Evolutionary conservation across 2,113 vertebrate genomes (phyloP), one percentile per base, ranked within the genome.

Genomic region (Girardinichthys multiradiatus): DNA sequence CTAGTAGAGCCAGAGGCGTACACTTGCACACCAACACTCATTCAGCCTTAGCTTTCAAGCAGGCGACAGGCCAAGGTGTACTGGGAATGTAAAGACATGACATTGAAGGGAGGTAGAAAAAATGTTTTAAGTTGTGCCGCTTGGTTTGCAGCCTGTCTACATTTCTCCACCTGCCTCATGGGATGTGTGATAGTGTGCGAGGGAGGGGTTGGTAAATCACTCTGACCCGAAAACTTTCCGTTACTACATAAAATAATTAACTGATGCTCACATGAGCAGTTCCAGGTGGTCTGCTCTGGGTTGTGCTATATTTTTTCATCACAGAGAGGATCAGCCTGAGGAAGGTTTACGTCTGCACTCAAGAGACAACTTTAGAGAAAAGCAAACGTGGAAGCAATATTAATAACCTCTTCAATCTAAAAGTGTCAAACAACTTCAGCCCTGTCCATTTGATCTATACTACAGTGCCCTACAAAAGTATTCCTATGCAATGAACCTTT

Each of bases 61-160:
- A 78, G 79, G 82, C 80, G 81, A 90, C 88, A 87, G 78, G 83
- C 77, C 74, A 67, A 80, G 81, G 81, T 81, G 87, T 70, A 79
- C 73, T 15, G 81, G 78, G 78, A 85, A 83, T 82, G 85, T 83
- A 80, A 74, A 86, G 88, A 92, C 87, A 90, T 79, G 87, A 90
- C 89, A 85, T 75, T 81, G 87, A 83, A 12, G 79, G 62, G 57
- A 75, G 35, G 33, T 31, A 66, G 81, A 27, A 57, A 35, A 75
- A 35, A 33, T 82, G 80, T 21, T 6, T 19, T 21, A 54, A 54
- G 54, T 71, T 64, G 39, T 64, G 77, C 26, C 63, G 79, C 48
- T 86, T 54, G 48, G 68, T 79, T 74, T n/a, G 10, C 65, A 66
- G 76, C 30, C 19, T 35, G 10, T 79, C 76, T 77, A 69, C 66